Evolutionary conservation across 2,797 vertebrate species (phyloP), one percentile per base, ranked within the genome.

Genomic region (Octomys mimax): DNA sequence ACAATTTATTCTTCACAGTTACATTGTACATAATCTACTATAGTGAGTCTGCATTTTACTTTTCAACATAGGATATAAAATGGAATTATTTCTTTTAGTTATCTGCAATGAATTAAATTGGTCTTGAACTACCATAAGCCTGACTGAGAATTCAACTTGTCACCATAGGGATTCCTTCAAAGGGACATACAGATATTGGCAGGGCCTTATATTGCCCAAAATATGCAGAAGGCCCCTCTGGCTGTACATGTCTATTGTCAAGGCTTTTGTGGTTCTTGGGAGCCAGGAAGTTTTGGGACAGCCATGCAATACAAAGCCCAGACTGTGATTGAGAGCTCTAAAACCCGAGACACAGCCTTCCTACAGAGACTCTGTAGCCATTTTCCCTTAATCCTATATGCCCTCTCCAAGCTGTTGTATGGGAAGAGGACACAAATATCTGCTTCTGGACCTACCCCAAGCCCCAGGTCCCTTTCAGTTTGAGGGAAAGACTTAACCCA

Each of bases 91-190:
- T 87, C 33, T 54, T 94, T 94, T 39, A 78, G 28, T 87, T 95
- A 36, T 88, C 77, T 28, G 75, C 77, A 68, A 68, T 81, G 46
- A 91, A 73, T 92, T 95, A 59, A 84, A 57, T 57, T 87, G 64
- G 70, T 75, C 42, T 83, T 91, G 54, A 62, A 68, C 78, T 24
- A 82, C 19, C 22, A 39, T 81, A 52, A 90, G 6, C 68, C 62
- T 91, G 83, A 49, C 80, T 78, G 59, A 79, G 94, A 91, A 92
- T 92, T 81, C 59, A 92, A 39, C 21, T 5, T 93, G 26, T 90
- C 66, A 82, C 36, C 61, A 59, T 33, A 73, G 4, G 46, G 73
- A 78, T 11, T 42, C 61, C 19, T 61, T 3, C 77, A 36, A 90
- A 96, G 77, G 31, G 14, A 49, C 70, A 77, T 83, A n/a, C 31